Conservation (phyloP, 2,113 vertebrate genomes). For the Spea multiplicata region DNA sequence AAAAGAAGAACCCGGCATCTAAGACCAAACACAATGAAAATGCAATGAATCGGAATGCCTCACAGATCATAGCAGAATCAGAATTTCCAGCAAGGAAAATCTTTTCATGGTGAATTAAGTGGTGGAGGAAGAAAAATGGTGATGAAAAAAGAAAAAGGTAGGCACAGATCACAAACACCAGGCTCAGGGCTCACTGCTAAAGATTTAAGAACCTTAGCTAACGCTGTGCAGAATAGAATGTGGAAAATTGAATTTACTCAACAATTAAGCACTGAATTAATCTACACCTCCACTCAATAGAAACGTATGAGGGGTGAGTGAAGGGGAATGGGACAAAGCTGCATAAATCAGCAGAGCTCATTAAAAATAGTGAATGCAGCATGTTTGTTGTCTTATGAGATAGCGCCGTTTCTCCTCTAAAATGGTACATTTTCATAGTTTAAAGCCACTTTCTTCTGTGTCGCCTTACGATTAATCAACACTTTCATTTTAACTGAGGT, state of each 20-base stretch:
- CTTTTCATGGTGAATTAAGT: constrained; percentile 99
- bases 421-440: constrained; percentile 64
- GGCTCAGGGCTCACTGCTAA: constrained; percentile 79
- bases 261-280: constrained; percentile 99
- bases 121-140: constrained; percentile 90
- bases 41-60: constrained; percentile 98
- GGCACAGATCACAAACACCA: constrained; percentile 85
- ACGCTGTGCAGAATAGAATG: constrained; percentile 91
- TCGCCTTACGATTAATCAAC: constrained; percentile 74
- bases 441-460: constrained; percentile 56
- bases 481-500: constrained; percentile 64
- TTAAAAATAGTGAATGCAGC: constrained; percentile 94
- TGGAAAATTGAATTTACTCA: constrained; percentile 99
- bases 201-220: constrained; percentile 97
- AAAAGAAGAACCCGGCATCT: constrained; percentile 82
- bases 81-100: constrained; percentile 99
- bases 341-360: constrained; percentile 86
- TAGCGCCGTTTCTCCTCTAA: constrained; percentile 68
- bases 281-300: constrained; percentile 83
- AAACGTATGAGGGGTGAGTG: constrained; percentile 58
- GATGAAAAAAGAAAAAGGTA: constrained; percentile 79
- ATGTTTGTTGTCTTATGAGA: constrained; percentile 79
- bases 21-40: constrained; percentile 94
- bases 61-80: constrained; percentile 98
- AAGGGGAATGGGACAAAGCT: constrained; percentile 69